Percentiles rank a stretch among this genome's conserved stretches.
phyloP scores from a whole-genome alignment of 2,113 vertebrate genomes.

The Gulo gulo region DNA sequence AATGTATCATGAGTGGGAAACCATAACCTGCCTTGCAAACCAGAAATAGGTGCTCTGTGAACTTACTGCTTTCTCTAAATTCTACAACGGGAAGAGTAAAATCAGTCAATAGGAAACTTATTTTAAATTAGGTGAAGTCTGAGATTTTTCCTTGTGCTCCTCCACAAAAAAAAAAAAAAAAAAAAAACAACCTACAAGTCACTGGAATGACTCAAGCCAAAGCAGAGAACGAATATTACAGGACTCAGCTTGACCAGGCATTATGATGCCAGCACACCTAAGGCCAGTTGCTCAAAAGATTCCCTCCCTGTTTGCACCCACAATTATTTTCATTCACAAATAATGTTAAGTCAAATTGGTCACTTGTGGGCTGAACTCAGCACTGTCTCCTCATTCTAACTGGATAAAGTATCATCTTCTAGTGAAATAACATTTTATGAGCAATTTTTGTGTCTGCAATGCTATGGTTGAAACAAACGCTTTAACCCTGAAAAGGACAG shows the following conservation, averaged over 20 bases:
- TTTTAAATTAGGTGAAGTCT: background rate
- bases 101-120: background rate
- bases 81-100: constrained; percentile 66
- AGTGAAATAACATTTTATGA: constrained; percentile 35
- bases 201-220: background rate
- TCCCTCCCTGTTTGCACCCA: background rate
- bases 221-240: background rate
- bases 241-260: background rate
- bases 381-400: constrained; percentile 24
- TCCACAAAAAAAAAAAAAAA: constrained; percentile 48
- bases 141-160: background rate
- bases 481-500: background rate
- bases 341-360: background rate
- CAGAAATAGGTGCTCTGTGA: constrained; percentile 66
- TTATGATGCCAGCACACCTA: background rate
- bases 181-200: background rate
- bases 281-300: background rate
- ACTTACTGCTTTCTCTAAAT: constrained; percentile 63
- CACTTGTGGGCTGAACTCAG: constrained; percentile 8
- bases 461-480: background rate
- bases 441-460: background rate
- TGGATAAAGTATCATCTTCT: background rate
- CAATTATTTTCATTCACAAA: constrained; percentile 38
- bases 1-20: constrained; percentile 52
- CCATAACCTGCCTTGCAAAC: constrained; percentile 66